Percentiles rank a stretch among this genome's conserved stretches.
phyloP scores from a whole-genome alignment of 2,888 invertebrate species.

The Idaea biselata region DNA sequence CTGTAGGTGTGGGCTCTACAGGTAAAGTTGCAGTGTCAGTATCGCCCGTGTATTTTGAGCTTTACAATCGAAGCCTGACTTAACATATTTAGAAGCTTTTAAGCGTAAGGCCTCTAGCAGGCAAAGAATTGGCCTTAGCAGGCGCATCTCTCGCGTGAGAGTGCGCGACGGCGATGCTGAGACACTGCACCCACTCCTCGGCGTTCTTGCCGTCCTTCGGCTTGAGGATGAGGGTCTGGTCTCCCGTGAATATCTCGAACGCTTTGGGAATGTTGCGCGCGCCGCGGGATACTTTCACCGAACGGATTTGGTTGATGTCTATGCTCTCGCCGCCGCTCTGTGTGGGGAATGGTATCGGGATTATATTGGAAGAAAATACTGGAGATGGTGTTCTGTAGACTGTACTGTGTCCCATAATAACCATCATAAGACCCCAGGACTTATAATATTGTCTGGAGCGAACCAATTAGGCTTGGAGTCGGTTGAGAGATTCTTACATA shows the following conservation, averaged over 20 bases:
- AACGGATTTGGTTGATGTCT: conserved; percentile 95
- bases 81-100: conserved; percentile 58
- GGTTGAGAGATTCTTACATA: too few relatives aligned
- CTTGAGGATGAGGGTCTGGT: conserved; percentile 95
- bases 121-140: conserved; percentile 74
- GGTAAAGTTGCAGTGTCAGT: too few relatives aligned
- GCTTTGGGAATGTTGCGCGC: conserved; percentile 96
- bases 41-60: too few relatives aligned
- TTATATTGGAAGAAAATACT: not conserved
- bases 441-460: too few relatives aligned
- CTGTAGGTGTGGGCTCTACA: too few relatives aligned
- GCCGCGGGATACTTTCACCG: conserved; percentile 95
- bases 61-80: not conserved
- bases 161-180: conserved; percentile 95
- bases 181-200: conserved; percentile 97
- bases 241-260: conserved; percentile 97
- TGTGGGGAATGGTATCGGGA: not conserved
- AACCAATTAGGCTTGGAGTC: too few relatives aligned
- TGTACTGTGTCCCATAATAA: too few relatives aligned
- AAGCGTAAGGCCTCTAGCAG: conserved; percentile 71
- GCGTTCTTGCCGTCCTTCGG: conserved; percentile 97
- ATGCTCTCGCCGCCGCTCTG: conserved; percentile 93
- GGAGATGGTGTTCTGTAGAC: too few relatives aligned
- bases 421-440: too few relatives aligned
- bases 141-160: conserved; percentile 84